Percentiles rank a stretch among this genome's conserved stretches.
Conservation (phyloP, 30 jellyfish, hydroid and myxozoan species). For the Aurelia aurita complex sp. Pacific region DNA sequence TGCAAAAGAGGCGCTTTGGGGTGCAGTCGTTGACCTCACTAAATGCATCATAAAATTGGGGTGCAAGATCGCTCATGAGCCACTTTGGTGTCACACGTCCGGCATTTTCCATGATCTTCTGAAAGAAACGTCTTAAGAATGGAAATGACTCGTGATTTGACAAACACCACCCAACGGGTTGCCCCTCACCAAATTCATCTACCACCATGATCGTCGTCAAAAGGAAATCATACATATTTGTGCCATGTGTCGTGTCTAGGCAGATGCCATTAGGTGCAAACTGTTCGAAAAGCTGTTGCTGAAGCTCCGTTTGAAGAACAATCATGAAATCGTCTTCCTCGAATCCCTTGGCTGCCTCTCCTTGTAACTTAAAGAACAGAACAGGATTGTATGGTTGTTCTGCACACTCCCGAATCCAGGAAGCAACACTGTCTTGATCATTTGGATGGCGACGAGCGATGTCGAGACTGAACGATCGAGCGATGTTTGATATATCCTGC, state of each 20-base stretch:
- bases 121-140: conserved; percentile 20
- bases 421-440: conserved; percentile 16
- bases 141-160: conserved; percentile 35
- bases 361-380: conserved; percentile 37
- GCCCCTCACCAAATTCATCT: conserved; percentile 67
- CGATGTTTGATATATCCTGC: conserved; percentile 3
- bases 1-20: conserved; percentile 52
- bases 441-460: background rate
- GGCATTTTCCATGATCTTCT: conserved; percentile 11
- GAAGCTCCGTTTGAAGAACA: conserved; percentile 36
- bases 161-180: conserved; percentile 59
- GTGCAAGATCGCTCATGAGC: conserved; percentile 67
- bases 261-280: conserved; percentile 34
- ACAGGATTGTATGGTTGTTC: conserved; percentile 8
- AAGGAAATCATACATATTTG: conserved; percentile 38
- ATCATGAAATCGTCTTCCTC: conserved; percentile 24
- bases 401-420: conserved; percentile 28
- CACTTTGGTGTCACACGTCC: conserved; percentile 49
- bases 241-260: conserved; percentile 39
- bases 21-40: conserved; percentile 28
- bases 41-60: conserved; percentile 65
- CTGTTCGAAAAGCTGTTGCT: background rate
- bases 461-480: background rate
- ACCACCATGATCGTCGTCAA: conserved; percentile 54
- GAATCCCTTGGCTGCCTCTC: conserved; percentile 1